phyloP scores from a whole-genome alignment of 2,113 vertebrate genomes.

The Pontoporia blainvillei region DNA sequence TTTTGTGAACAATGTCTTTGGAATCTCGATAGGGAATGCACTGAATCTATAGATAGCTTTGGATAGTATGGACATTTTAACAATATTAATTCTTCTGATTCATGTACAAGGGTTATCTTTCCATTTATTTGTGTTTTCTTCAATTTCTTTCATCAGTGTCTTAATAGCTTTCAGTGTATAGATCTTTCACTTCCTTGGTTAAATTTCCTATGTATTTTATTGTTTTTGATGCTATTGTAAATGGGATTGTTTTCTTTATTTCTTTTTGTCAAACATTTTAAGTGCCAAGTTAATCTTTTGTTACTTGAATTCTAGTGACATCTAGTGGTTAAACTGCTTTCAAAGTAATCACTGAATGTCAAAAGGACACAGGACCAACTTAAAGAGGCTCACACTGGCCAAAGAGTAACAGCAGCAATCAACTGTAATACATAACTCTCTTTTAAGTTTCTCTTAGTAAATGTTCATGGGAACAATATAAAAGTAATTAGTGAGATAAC shows the following conservation, averaged over 20 bases:
- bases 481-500: neutral
- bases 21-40: neutral
- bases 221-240: neutral
- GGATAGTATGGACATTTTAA: neutral
- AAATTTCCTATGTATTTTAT: neutral
- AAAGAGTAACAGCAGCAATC: neutral
- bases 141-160: neutral
- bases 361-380: neutral
- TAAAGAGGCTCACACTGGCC: neutral
- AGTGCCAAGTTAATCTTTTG: neutral
- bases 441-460: neutral
- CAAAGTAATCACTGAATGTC: neutral
- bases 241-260: neutral
- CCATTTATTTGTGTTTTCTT: neutral
- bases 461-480: neutral
- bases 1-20: neutral
- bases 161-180: neutral
- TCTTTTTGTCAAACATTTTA: neutral
- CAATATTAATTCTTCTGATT: neutral
- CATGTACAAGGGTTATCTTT: neutral
- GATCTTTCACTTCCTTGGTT: neutral
- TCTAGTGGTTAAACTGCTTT: conserved; percentile 67
- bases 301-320: conserved; percentile 67
- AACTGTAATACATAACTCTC: neutral
- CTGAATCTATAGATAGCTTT: neutral